These are phyloP conservation scores for Orthosia gracilis DNA, from an alignment of 2,888 invertebrate genomes.

Conservation along the genomic window DNA sequence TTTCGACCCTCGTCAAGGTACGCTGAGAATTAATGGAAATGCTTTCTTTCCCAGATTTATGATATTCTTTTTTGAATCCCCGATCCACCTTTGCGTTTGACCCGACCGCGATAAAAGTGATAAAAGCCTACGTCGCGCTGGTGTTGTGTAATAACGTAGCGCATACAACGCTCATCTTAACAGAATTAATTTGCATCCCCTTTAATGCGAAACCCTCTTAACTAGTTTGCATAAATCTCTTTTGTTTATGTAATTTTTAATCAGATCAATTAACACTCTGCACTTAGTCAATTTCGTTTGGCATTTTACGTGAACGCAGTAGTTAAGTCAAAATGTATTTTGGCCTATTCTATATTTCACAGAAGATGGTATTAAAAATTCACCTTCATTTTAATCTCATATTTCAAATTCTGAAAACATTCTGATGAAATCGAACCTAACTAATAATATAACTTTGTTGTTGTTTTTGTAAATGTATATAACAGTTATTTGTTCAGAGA, in stretches of 20 bases:
- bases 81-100: conserved; percentile 64
- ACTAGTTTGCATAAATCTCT: conserved; percentile 81
- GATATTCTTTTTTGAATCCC: conserved; percentile 68
- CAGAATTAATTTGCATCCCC: conserved; percentile 86
- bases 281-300: conserved; percentile 53
- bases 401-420: too few species aligned
- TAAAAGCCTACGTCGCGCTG: conserved; percentile 70
- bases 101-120: conserved; percentile 61
- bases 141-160: conserved; percentile 79
- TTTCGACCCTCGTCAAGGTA: conserved; percentile 90
- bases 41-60: conserved; percentile 85
- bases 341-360: not conserved
- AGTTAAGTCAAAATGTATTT: not conserved
- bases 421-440: too few species aligned
- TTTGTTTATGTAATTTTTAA: conserved; percentile 67
- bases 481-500: not conserved
- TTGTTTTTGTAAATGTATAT: too few species aligned
- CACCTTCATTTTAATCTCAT: too few species aligned
- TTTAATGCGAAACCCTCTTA: conserved; percentile 81
- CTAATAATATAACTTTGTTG: too few species aligned
- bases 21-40: conserved; percentile 87
- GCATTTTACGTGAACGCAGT: conserved; percentile 14
- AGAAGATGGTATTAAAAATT: not conserved
- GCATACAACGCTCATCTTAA: conserved; percentile 83
- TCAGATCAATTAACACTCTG: conserved; percentile 61